Evolutionary conservation across 2,113 vertebrate genomes (phyloP), one percentile per base, ranked within the genome.

Genomic region (Pachypanchax playfairii): DNA sequence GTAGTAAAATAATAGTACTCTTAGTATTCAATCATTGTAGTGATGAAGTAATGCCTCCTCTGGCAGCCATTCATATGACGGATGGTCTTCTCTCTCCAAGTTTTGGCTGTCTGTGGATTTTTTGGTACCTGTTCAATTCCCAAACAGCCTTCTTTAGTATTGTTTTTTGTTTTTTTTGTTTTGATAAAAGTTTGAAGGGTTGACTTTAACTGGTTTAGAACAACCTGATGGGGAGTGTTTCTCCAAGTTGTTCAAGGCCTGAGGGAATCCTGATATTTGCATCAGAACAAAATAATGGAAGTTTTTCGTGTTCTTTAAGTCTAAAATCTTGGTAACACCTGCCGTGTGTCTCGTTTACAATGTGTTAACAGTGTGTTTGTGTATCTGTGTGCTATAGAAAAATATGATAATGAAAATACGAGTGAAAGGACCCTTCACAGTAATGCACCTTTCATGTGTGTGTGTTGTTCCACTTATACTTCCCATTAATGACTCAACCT

Each of bases 401-500:
- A 22, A 47, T 3, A 3, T 10, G 1, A 28, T n/a, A n/a, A n/a
- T 58, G 17, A 58, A 26, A 63, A 5, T 51, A 21, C 44, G 25
- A 43, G 33, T 44, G 64, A 75, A 49, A 31, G 52, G 56, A 66
- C 41, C 62, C 54, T 55, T 21, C 4, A n/a, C 24, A 14, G 35
- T 56, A 47, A 29, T 46, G 21, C n/a, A 18, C 22, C 18, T 47
- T 14, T 48, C 66, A 10, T 52, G 33, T 57, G 33, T 75, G 42
- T 43, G 15, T 71, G 65, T 68, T 42, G 56, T 25, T 56, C 59
- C 28, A 53, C 43, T 79, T 64, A 51, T 64, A 44, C 65, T 67
- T 52, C 21, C 18, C 56, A 64, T 67, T 75, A 67, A 70, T 82
- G 75, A 84, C 64, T 75, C 57, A 60, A 42, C 69, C 69, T 66